These are phyloP conservation scores for Rhagonycha fulva DNA, from an alignment of 2,888 invertebrate species.

Conservation along the genomic window DNA sequence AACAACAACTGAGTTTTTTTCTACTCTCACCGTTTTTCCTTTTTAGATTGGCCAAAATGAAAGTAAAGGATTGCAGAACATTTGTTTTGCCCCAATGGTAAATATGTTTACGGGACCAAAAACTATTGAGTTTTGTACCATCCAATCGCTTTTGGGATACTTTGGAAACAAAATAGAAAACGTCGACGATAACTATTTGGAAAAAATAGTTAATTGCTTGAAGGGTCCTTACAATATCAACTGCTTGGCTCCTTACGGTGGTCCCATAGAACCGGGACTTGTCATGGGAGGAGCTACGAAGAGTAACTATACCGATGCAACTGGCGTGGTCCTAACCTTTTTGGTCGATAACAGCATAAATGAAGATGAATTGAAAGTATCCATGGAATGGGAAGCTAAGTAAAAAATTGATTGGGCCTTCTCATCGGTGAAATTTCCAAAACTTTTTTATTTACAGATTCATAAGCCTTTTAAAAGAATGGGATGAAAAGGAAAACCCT, in stretches of 20 bases:
- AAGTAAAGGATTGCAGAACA: slow-evolving; percentile 63
- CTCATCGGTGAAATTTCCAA: not conserved
- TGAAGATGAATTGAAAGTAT: slow-evolving; percentile 61
- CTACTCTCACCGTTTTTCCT: not conserved
- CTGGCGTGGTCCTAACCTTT: slow-evolving; percentile 76
- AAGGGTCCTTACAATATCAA: slow-evolving; percentile 62
- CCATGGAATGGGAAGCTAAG: slow-evolving; percentile 75
- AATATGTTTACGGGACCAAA: slow-evolving; percentile 64
- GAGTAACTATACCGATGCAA: slow-evolving; percentile 63
- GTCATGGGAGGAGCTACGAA: slow-evolving; percentile 79
- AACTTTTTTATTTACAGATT: slow-evolving; percentile 55
- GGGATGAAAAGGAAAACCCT: slow-evolving; percentile 58
- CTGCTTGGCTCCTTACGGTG: slow-evolving; percentile 86
- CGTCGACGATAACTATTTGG: slow-evolving; percentile 57
- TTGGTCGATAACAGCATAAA: slow-evolving; percentile 73
- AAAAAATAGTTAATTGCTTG: slow-evolving; percentile 48
- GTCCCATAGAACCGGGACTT: slow-evolving; percentile 83
- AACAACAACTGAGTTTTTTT: not conserved
- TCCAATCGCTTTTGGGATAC: slow-evolving; percentile 82
- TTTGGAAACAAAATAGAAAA: slow-evolving; percentile 64
- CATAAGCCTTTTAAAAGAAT: slow-evolving; percentile 67
- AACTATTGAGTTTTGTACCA: slow-evolving; percentile 69
- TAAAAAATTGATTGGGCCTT: slow-evolving; percentile 38
- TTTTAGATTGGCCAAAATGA: slow-evolving; percentile 40
- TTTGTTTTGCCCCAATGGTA: slow-evolving; percentile 85